A percentile compares a stretch with the other conserved stretches of the same genome.
phyloP scores from a whole-genome alignment of 2,113 vertebrate genomes.

The Pedionomus torquatus region DNA sequence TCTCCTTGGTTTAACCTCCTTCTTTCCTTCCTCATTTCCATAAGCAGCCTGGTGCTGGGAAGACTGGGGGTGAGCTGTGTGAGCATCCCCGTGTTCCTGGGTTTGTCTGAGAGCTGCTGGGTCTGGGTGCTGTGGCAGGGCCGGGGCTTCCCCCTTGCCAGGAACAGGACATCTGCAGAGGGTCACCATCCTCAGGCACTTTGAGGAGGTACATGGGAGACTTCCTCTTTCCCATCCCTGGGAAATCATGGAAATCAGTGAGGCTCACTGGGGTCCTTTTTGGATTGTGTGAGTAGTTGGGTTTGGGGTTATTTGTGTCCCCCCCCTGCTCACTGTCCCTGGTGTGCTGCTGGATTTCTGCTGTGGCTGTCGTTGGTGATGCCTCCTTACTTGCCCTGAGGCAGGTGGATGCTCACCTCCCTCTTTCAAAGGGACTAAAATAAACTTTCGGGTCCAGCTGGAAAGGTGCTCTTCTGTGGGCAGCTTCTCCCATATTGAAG shows the following conservation, averaged over 20 bases:
- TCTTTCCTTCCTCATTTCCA: background rate
- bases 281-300: background rate
- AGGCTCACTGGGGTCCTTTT: background rate
- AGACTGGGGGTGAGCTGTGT: background rate
- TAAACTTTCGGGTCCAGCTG: background rate
- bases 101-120: background rate
- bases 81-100: fast-evolving
- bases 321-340: background rate
- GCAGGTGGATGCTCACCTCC: background rate
- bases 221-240: background rate
- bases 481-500: background rate
- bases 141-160: background rate
- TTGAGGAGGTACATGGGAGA: background rate
- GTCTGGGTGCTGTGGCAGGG: background rate
- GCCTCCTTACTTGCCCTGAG: background rate
- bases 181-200: background rate
- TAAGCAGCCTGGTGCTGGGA: background rate
- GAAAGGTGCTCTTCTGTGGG: background rate
- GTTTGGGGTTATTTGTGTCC: background rate
- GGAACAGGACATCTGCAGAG: background rate
- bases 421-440: background rate
- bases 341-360: background rate
- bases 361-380: background rate
- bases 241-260: background rate
- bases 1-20: background rate